Evolutionary conservation across 1,140 invertebrate species (phyloP).

Genomic region (Neodiprion pinetum): DNA sequence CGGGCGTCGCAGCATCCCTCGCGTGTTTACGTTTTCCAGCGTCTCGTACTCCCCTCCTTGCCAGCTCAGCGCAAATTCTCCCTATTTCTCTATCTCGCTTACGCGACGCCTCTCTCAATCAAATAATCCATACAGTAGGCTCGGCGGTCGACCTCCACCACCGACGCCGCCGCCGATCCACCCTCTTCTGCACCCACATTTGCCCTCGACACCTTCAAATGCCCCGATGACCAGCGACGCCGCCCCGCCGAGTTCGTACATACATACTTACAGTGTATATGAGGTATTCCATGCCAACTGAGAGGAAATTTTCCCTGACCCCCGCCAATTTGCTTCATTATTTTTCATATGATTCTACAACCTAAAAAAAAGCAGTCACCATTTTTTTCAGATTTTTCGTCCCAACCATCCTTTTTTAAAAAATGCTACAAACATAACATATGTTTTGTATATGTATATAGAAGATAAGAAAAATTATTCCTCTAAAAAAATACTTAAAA

Average conservation of each 20-base stretch:
- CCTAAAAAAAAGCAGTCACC: no score
- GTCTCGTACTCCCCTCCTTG: background rate
- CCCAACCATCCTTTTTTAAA: no score
- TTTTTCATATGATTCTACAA: no score
- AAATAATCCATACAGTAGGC: constrained; percentile 13
- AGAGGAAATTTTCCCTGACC: no score
- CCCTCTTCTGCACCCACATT: background rate
- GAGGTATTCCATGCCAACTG: no score
- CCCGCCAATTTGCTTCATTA: no score
- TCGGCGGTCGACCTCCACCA: background rate
- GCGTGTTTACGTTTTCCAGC: constrained; percentile 10
- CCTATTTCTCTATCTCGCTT: background rate
- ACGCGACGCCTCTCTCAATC: background rate
- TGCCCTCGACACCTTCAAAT: background rate
- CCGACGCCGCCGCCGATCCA: background rate
- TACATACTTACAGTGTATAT: background rate
- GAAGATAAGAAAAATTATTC: no score
- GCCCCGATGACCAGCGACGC: background rate
- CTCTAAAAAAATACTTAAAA: no score
- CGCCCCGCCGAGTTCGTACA: background rate
- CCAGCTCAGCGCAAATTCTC: background rate
- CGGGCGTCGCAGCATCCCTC: constrained; percentile 8
- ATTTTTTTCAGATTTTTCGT: no score
- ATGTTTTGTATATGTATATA: no score
- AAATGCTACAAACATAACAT: no score